Evolutionary conservation across 2,888 invertebrate species (phyloP).

Genomic region (Diarsia dahlii): DNA sequence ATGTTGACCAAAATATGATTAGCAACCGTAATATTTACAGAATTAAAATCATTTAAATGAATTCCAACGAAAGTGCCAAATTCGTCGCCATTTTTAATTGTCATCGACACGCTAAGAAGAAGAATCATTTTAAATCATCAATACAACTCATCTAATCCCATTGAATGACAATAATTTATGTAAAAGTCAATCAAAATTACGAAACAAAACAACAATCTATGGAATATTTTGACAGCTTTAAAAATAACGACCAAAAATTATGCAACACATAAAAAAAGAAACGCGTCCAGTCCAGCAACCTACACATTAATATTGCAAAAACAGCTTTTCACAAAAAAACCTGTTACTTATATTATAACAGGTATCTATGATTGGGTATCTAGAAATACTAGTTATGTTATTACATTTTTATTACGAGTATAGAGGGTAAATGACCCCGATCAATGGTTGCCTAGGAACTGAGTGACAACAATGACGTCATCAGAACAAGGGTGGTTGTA

Average conservation of each 20-base stretch:
- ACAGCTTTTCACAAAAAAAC: conserved; percentile 14
- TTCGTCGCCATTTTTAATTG: no score
- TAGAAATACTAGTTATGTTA: conserved; percentile 32
- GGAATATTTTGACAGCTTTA: background rate
- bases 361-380: conserved; percentile 1
- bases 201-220: background rate
- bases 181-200: background rate
- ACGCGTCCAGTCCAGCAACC: conserved; percentile 7
- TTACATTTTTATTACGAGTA: conserved; percentile 34
- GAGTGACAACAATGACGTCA: conserved; percentile 67
- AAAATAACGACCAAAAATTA: conserved; percentile 11
- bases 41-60: background rate
- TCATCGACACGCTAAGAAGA: no score
- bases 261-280: conserved; percentile 13
- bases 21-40: background rate
- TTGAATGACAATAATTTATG: background rate
- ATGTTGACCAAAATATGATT: background rate
- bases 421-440: conserved; percentile 57
- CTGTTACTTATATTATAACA: conserved; percentile 36
- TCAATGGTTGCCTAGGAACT: conserved; percentile 70
- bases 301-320: conserved; percentile 8
- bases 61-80: no score
- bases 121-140: background rate
- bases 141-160: background rate
- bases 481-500: conserved; percentile 26